phyloP scores from a whole-genome alignment of 2,888 invertebrate genomes.

The Unio pictorum region DNA sequence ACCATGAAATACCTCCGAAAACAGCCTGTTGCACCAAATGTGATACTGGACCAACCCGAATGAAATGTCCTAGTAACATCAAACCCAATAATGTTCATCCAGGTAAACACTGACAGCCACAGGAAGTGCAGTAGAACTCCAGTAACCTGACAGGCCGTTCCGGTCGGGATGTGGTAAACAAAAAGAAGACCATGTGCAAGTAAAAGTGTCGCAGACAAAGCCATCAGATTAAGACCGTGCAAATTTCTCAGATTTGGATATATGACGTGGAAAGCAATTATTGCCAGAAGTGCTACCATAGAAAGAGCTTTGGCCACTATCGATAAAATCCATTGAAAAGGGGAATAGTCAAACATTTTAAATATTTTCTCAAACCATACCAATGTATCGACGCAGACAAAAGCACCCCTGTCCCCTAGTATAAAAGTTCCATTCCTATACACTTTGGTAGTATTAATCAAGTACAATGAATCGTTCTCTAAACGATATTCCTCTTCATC shows the following conservation, averaged over 20 bases:
- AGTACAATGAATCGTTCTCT: not conserved
- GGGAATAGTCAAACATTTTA: constrained; percentile 10
- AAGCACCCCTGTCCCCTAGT: not conserved
- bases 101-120: constrained; percentile 12
- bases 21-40: not conserved
- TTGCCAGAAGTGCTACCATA: not conserved
- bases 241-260: constrained; percentile 13
- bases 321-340: constrained; percentile 7
- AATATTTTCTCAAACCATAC: constrained; percentile 1
- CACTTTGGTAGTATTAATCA: constrained; percentile 1
- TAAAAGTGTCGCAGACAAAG: constrained; percentile 11
- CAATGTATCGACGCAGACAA: constrained; percentile 10
- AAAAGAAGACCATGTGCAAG: constrained; percentile 11
- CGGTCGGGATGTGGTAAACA: not conserved
- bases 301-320: constrained; percentile 16
- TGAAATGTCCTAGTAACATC: constrained; percentile 15
- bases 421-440: too few species aligned
- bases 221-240: constrained; percentile 17
- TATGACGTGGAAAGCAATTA: constrained; percentile 7
- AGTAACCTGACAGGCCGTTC: not conserved
- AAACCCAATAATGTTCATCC: constrained; percentile 19
- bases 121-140: constrained; percentile 10
- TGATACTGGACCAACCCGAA: not conserved
- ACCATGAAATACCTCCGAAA: constrained; percentile 7
- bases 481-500: constrained; percentile 5